These are phyloP conservation scores for Saimiri boliviensis DNA, from an alignment of 2,113 vertebrate species.

Conservation along the genomic window DNA sequence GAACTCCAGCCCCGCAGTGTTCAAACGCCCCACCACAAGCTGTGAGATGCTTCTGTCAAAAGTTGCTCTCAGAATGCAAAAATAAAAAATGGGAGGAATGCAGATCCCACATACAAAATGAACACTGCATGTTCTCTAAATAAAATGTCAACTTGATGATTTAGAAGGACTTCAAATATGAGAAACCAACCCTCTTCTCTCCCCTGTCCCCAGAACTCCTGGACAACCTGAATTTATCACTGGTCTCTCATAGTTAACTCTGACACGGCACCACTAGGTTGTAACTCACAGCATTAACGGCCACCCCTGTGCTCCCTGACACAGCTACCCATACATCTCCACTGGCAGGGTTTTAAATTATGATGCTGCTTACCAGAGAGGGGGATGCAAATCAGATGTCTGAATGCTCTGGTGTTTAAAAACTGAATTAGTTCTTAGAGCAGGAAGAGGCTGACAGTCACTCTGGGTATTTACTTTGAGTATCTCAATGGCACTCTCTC, in stretches of 20 bases:
- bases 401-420: constrained; percentile 6
- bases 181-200: constrained; percentile 39
- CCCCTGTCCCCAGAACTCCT: constrained; percentile 46
- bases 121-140: neutral
- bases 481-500: neutral
- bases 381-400: constrained; percentile 66
- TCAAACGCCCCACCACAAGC: neutral
- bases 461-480: constrained; percentile 25
- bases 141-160: constrained; percentile 49
- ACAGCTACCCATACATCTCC: neutral
- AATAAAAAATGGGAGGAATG: neutral
- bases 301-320: constrained; percentile 64
- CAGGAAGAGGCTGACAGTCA: constrained; percentile 10
- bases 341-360: constrained; percentile 60
- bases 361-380: neutral
- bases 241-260: constrained; percentile 56
- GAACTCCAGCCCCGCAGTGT: neutral
- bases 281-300: constrained; percentile 60
- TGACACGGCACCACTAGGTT: constrained; percentile 25
- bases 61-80: neutral
- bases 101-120: neutral
- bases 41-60: neutral
- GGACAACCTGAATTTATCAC: constrained; percentile 70
- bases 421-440: constrained; percentile 9
- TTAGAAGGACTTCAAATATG: constrained; percentile 48